Evolutionary conservation across 2,113 vertebrate species (phyloP), one percentile per base, ranked within the genome.

Genomic region (Epinephelus fuscoguttatus): DNA sequence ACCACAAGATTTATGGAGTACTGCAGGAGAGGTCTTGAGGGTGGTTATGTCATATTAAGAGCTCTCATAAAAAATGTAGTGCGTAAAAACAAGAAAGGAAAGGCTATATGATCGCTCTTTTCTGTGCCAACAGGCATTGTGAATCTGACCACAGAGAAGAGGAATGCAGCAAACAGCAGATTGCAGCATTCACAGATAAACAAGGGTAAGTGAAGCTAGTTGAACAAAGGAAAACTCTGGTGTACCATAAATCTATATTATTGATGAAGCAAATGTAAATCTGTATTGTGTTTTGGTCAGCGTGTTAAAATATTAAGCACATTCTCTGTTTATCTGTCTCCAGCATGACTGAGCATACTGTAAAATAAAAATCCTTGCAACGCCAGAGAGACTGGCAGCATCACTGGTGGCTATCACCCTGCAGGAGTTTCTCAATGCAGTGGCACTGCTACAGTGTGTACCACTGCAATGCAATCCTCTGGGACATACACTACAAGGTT

Each of bases 31-130:
- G 87, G 77, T 84, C 81, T 89, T 81, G 71, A 87, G 87, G 86
- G 77, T 73, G 72, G 75, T 81, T 88, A 57, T 91, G 82, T 91
- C 82, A 79, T 70, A 40, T 70, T 70, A 70, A 70, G 84, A 82
- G 75, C 61, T 18, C 66, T 91, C 69, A 82, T 91, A 70, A 91
- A 93, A 89, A 66, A 88, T 84, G 47, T 78, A 88, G 62, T 77
- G 84, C 25, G 27, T 75, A 74, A 87, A 92, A 87, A 90, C 67
- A 77, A 80, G 84, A 75, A 70, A 76, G 60, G 56, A 62, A 81
- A 75, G 73, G 64, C 71, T 64, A 72, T 60, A 68, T 40, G 47
- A 82, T 64, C 14, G 21, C 71, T 86, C 55, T 25, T 50, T 23
- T 68, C 47, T 68, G 42, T 68, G 63, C 40, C 79, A 85, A 63